Evolutionary conservation across 2,888 invertebrate species (phyloP), one percentile per base, ranked within the genome.

Genomic region (Lasioglossum leucozonium): DNA sequence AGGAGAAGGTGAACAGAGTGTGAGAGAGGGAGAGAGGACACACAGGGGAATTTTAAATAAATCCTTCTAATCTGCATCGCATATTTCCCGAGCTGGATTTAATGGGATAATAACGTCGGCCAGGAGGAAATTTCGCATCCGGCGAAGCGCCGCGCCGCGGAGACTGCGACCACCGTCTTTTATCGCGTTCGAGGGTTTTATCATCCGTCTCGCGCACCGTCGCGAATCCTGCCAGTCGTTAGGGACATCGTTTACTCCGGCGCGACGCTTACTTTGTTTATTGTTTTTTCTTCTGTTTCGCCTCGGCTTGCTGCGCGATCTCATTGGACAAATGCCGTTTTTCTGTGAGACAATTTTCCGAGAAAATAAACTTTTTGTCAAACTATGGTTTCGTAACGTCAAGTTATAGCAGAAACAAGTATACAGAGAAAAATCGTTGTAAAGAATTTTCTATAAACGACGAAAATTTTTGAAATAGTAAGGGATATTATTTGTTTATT

Each of bases 21-120:
- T 22, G 51, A 22, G 42, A 42, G 51, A 51, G 8, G 0, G 47
- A 47, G 22, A 22, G 51, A 47, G 13, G 16, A 16, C 16, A 4
- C 18, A 65, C 65, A 1, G 22, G 67, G 22, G 67, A 67, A 82
- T 83, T 77, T 82, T 69, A 77, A 84, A 82, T 62, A 77, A 77
- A 73, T 84, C 69, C 77, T 73, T 69, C 83, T 84, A 82, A 82
- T 77, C 77, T 77, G 72, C 83, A 77, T 77, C 40, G 69, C 58
- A 82, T 82, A 82, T 74, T 82, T 84, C 67, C 77, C 67, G 67
- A 37, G 55, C 37, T 69, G 26, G 44, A 69, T 82, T 77, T 73
- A 83, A 83, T 71, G 40, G 67, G 67, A 82, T 82, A 77, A 82
- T 73, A 82, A 69, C 72, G 37, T 6, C 13, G 30, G 30, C 18